Conservation (phyloP, 2,797 vertebrate species). For the Crocodylus rhombifer region DNA sequence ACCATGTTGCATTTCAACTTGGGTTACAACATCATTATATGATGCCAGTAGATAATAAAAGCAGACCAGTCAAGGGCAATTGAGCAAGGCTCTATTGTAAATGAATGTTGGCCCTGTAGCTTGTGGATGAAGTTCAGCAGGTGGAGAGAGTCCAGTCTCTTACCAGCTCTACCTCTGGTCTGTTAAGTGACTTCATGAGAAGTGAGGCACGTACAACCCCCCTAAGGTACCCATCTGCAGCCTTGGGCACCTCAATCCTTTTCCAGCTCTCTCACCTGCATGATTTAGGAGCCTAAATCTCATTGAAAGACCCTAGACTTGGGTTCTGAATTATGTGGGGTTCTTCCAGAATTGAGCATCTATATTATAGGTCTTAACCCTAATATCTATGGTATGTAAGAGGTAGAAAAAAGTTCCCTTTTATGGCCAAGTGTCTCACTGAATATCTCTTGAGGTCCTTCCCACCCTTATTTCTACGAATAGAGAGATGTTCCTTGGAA, state of each 20-base stretch:
- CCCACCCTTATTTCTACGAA: neutral
- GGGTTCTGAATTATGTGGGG: slow-evolving; percentile 29
- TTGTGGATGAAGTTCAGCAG: neutral
- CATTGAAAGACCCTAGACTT: slow-evolving; percentile 43
- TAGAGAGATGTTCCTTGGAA: slow-evolving; percentile 5
- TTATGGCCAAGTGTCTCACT: neutral
- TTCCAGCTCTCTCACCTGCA: neutral
- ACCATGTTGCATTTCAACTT: neutral
- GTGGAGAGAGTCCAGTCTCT: neutral
- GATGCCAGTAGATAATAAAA: neutral
- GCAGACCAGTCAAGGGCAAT: neutral
- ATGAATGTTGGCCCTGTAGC: neutral
- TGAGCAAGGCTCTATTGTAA: neutral
- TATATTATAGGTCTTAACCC: slow-evolving; percentile 37
- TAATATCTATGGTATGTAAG: slow-evolving; percentile 11
- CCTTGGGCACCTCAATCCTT: neutral
- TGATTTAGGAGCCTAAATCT: slow-evolving; percentile 36
- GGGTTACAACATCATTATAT: neutral
- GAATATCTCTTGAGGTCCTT: neutral
- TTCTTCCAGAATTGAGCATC: slow-evolving; percentile 29
- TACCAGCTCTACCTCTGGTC: neutral
- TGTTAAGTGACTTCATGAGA: neutral
- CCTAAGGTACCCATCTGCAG: slow-evolving; percentile 11
- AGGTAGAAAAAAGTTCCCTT: slow-evolving; percentile 35
- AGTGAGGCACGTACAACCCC: slow-evolving; percentile 28